Evolutionary conservation across 2,113 vertebrate species (phyloP).

Genomic region (Cygnus buccinator): DNA sequence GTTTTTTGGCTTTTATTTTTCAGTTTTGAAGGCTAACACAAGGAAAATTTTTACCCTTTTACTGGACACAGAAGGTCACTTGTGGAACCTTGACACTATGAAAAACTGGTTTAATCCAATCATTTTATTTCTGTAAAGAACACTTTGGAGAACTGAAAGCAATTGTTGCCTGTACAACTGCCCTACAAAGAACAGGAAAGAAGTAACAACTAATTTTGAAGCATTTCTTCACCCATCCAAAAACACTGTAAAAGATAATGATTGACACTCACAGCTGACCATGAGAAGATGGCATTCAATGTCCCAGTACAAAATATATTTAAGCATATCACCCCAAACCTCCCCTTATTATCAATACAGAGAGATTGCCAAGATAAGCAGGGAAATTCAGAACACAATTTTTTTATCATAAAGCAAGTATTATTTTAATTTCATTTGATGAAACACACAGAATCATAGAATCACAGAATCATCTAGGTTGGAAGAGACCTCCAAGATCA

Average conservation of each 20-base stretch:
- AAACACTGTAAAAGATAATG: not conserved
- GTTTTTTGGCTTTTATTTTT: not conserved
- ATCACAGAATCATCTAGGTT: no score
- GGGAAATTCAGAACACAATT: not conserved
- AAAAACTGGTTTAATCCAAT: not conserved
- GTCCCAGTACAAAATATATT: not conserved
- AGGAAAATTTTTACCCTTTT: not conserved
- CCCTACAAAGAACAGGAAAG: not conserved
- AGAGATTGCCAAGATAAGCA: not conserved
- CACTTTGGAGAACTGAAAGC: not conserved
- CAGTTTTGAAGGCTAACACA: not conserved
- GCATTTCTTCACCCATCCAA: accelerated
- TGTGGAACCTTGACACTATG: not conserved
- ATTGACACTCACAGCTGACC: not conserved
- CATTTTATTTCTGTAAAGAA: not conserved
- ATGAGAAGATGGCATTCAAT: not conserved
- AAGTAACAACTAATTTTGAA: not conserved
- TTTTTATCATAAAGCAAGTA: not conserved
- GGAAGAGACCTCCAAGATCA: no score
- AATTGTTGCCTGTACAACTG: accelerated
- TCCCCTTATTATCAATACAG: not conserved
- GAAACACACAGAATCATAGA: not conserved
- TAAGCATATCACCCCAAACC: not conserved
- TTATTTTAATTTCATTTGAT: not conserved
- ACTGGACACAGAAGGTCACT: not conserved